Evolutionary conservation across 2,888 invertebrate species (phyloP), one percentile per base, ranked within the genome.

Genomic region (Troglohyphantes excavatus): DNA sequence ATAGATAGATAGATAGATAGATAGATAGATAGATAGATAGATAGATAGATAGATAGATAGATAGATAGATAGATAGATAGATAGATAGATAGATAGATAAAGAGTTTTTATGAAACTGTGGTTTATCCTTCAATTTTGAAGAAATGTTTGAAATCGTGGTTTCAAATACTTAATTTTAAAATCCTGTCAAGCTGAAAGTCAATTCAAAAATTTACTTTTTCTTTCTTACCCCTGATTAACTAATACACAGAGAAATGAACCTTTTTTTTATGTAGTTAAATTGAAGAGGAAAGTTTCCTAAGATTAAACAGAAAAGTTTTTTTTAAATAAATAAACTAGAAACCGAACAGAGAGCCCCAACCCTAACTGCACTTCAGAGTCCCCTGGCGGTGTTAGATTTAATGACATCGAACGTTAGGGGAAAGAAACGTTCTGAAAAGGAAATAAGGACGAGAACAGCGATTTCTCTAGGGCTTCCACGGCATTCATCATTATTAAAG

Each of bases 321-420:
- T n/a, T n/a, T n/a, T n/a, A n/a, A 70, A 29, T 27, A 67, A 59
- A 72, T 33, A 29, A 43, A 70, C 87, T 65, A 79, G 81, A 87
- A 79, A 23, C n/a, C 46, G 65, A 81, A 79, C 72, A 46, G 53
- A 75, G 3, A 17, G 13, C 46, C 81, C 81, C 87, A n/a, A n/a
- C n/a, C n/a, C n/a, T 72, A 86, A 68, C 76, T 79, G 86, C 63
- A 78, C 81, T 79, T 43, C 79, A 73, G 72, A 81, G 73, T 88
- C 87, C 86, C 79, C 87, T 88, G 67, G 87, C 53, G 87, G 87
- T 53, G 87, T 23, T 73, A 81, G 59, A 65, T 88, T 88, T 81
- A 88, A 88, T 88, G 87, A 88, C 73, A 72, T 73, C 81, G 67
- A 75, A 65, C 72, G 70, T 82, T 82, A 23, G 39, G 65, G 78